These are phyloP conservation scores for Polymixis lichenea DNA, from an alignment of 2,888 invertebrate species.

Conservation along the genomic window DNA sequence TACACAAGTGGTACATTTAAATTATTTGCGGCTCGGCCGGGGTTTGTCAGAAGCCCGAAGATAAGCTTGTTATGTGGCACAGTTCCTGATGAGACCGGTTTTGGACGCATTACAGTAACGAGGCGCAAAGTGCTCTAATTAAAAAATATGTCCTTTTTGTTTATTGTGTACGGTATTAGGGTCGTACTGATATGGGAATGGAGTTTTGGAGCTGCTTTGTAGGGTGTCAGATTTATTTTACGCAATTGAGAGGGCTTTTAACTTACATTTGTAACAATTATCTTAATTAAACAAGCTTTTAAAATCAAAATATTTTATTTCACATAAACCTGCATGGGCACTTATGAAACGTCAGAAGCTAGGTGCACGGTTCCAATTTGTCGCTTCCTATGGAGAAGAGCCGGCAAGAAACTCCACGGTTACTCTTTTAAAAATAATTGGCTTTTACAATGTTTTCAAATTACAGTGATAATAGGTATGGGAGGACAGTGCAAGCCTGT, in stretches of 20 bases:
- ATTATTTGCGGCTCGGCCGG: conserved; percentile 22
- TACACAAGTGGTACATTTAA: conserved; percentile 45
- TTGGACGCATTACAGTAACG: conserved; percentile 28
- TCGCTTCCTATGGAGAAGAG: too few species aligned
- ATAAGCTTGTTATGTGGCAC: conserved; percentile 41
- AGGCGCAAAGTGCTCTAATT: conserved; percentile 45
- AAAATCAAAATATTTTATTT: too few species aligned
- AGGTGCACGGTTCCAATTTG: too few species aligned
- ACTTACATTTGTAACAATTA: background rate
- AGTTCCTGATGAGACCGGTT: conserved; percentile 19
- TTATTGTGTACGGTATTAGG: conserved; percentile 25
- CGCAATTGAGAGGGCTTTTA: background rate
- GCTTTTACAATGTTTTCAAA: too few species aligned
- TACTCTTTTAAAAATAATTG: too few species aligned
- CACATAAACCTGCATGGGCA: too few species aligned
- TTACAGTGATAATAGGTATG: too few species aligned
- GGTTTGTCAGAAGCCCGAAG: conserved; percentile 19
- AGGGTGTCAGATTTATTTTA: background rate
- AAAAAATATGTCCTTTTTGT: conserved; percentile 47
- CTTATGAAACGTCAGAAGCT: too few species aligned
- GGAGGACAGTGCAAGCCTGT: too few species aligned
- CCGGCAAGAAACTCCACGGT: too few species aligned
- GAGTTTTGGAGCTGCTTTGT: background rate
- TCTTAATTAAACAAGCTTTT: background rate
- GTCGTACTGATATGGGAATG: background rate